These are phyloP conservation scores for Choloepus hoffmanni DNA, from an alignment of 2,113 vertebrate genomes.

Conservation along the genomic window DNA sequence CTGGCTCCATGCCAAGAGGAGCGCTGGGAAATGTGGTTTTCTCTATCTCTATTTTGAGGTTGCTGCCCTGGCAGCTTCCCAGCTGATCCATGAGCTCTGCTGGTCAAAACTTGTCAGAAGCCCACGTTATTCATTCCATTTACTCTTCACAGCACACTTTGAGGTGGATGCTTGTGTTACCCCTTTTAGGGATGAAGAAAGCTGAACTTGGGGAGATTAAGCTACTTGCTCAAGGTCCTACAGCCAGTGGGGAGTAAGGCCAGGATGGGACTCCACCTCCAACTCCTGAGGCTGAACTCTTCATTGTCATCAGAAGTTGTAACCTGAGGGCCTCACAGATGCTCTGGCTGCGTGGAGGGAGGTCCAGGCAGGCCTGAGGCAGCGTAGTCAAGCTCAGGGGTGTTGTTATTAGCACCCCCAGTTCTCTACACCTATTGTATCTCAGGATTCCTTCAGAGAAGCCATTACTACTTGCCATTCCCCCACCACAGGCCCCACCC, in stretches of 20 bases:
- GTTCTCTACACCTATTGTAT: background rate
- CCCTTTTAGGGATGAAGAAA: background rate
- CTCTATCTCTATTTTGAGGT: background rate
- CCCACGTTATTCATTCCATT: background rate
- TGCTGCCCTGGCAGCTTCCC: background rate
- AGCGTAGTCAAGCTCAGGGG: background rate
- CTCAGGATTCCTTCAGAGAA: background rate
- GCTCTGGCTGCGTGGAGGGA: background rate
- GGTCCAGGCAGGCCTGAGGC: background rate
- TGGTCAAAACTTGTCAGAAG: background rate
- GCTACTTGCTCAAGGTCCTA: background rate
- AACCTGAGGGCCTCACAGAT: rapidly evolving
- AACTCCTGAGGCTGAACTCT: background rate
- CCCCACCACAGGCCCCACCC: background rate
- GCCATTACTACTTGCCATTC: background rate
- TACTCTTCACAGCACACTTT: background rate
- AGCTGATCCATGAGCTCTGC: background rate
- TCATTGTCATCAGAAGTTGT: background rate
- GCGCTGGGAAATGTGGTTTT: background rate
- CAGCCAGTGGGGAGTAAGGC: background rate
- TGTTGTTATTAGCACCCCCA: background rate
- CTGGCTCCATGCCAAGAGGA: background rate
- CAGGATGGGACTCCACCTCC: background rate
- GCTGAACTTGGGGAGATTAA: background rate
- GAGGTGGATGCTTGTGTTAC: background rate